phyloP scores from a whole-genome alignment of 64 coral and sea anemone species.

The Montipora cactus region DNA sequence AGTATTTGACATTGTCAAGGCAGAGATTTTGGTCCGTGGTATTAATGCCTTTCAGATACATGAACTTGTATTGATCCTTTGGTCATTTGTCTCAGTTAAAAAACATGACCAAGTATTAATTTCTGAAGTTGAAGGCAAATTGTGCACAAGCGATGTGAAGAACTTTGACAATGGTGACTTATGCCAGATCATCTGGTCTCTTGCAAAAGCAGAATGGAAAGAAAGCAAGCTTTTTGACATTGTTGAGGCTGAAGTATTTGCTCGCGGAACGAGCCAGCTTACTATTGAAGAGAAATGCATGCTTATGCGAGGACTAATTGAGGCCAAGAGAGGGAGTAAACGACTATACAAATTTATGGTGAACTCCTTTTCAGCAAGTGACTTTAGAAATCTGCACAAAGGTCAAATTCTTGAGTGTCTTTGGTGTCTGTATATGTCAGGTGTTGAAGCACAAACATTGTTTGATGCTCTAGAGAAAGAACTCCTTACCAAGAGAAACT shows the following conservation, averaged over 20 bases:
- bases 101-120: background rate
- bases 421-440: conserved; percentile 12
- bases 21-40: conserved; percentile 7
- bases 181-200: conserved; percentile 20
- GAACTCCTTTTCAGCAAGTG: background rate
- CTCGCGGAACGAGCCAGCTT: background rate
- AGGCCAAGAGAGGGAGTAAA: conserved; percentile 7
- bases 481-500: background rate
- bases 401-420: background rate
- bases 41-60: background rate
- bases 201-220: background rate
- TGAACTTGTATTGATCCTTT: background rate
- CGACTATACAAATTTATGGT: background rate
- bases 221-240: conserved; percentile 5
- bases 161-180: background rate
- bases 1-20: conserved; percentile 19
- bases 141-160: background rate
- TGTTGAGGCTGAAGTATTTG: background rate
- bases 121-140: background rate
- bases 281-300: background rate
- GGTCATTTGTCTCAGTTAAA: conserved; percentile 17
- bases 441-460: background rate
- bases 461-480: conserved; percentile 5
- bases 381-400: background rate
- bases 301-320: background rate